Conservation (phyloP, 2,113 vertebrate genomes). For the Anarhynchus alexandrinus region DNA sequence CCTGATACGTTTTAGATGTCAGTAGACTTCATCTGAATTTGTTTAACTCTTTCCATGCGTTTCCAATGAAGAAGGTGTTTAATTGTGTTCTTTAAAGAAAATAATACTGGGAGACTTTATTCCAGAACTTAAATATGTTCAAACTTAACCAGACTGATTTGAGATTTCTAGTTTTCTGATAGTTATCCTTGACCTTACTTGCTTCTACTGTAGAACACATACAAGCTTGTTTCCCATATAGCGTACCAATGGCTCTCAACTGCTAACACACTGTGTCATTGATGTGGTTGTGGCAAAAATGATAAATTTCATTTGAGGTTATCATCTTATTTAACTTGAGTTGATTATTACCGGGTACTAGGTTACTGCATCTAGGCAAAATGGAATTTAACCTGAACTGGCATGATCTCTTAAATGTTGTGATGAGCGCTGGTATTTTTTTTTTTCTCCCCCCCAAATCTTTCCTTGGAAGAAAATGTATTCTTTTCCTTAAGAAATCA, state of each 20-base stretch:
- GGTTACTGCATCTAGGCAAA: not conserved
- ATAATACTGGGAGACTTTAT: not conserved
- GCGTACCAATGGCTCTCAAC: not conserved
- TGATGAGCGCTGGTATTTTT: not conserved
- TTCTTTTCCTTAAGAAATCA: not conserved
- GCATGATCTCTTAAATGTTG: accelerated
- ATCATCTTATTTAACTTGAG: not conserved
- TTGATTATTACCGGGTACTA: not conserved
- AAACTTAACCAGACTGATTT: not conserved
- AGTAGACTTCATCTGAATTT: not conserved
- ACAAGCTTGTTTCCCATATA: not conserved
- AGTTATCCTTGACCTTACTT: not conserved
- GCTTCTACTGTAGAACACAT: not conserved
- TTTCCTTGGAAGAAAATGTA: not conserved
- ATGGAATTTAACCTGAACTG: not conserved
- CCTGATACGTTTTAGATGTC: not conserved
- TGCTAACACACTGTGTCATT: not conserved
- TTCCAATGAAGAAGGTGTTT: not conserved
- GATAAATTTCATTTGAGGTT: not conserved
- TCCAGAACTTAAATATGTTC: not conserved
- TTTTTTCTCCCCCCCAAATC: not conserved
- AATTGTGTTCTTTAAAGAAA: not conserved
- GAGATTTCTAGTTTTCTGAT: not conserved
- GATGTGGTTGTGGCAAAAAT: not conserved
- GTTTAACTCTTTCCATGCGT: not conserved